Evolutionary conservation across 1,140 invertebrate species (phyloP).

Genomic region (Bacillus rossius): DNA sequence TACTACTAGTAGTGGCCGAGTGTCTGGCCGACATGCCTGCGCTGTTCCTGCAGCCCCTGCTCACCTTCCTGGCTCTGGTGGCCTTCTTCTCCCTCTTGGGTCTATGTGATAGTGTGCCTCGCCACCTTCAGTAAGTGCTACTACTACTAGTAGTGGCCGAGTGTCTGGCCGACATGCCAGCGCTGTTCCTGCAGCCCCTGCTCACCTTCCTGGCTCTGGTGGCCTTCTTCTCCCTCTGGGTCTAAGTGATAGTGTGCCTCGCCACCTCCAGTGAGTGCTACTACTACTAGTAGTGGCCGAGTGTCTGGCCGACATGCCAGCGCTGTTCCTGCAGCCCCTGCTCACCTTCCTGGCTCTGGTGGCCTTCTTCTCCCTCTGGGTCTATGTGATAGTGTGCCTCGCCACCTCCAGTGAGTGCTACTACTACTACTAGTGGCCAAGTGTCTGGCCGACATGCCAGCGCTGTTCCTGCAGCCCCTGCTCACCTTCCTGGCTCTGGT

Average conservation of each 20-base stretch:
- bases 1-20: too few relatives aligned
- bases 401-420: conserved; percentile 66
- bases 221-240: conserved; percentile 80
- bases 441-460: conserved; percentile 74
- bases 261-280: conserved; percentile 66
- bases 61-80: conserved; percentile 75
- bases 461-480: conserved; percentile 81
- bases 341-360: conserved; percentile 75
- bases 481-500: conserved; percentile 75
- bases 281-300: too few relatives aligned
- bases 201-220: conserved; percentile 75
- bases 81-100: conserved; percentile 82
- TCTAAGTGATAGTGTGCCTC: conserved; percentile 65
- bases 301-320: conserved; percentile 74
- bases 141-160: too few relatives aligned
- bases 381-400: conserved; percentile 65
- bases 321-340: conserved; percentile 81
- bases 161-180: conserved; percentile 74
- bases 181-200: conserved; percentile 81
- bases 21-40: conserved; percentile 74
- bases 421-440: too few relatives aligned
- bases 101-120: conserved; percentile 65
- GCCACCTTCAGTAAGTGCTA: conserved; percentile 66
- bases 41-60: conserved; percentile 80
- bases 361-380: conserved; percentile 80